A percentile compares a stretch with the other conserved stretches of the same genome.
phyloP scores from a whole-genome alignment of 1,140 invertebrate species.

The Holcopasites calliopsidis region DNA sequence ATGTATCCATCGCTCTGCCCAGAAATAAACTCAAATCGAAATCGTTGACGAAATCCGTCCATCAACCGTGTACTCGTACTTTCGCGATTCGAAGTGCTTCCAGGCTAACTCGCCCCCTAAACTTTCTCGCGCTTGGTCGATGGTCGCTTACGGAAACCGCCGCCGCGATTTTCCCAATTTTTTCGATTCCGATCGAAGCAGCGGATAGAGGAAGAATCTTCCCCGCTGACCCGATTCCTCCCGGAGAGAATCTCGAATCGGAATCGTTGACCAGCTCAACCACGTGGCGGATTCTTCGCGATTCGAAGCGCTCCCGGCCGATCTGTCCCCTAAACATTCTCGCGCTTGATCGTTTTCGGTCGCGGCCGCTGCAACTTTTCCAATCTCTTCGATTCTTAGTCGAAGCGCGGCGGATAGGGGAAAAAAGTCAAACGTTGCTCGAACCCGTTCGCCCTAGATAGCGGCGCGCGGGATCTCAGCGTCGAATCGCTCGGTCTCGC shows the following conservation, averaged over 20 bases:
- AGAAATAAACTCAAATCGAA: background rate
- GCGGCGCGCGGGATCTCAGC: constrained; percentile 12
- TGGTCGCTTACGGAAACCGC: too few species aligned
- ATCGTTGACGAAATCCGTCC: background rate
- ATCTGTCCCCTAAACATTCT: background rate
- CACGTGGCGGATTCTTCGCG: too few species aligned
- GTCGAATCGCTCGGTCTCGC: background rate
- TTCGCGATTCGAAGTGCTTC: too few species aligned
- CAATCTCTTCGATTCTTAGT: constrained; percentile 48
- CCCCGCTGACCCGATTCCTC: too few species aligned
- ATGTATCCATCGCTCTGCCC: background rate
- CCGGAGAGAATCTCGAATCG: too few species aligned
- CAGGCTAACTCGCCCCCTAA: too few species aligned
- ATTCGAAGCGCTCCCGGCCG: background rate
- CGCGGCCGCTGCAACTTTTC: background rate
- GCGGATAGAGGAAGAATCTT: too few species aligned
- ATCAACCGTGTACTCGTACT: background rate
- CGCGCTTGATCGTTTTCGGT: too few species aligned
- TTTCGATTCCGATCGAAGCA: background rate
- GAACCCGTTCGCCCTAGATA: constrained; percentile 62
- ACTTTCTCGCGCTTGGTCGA: too few species aligned
- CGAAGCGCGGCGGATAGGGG: constrained; percentile 43
- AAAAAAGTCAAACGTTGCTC: constrained; percentile 57
- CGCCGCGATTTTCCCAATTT: too few species aligned
- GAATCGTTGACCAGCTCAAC: too few species aligned